Evolutionary conservation across 2,888 invertebrate species (phyloP), one percentile per base, ranked within the genome.

Genomic region (Hartigia nigra): DNA sequence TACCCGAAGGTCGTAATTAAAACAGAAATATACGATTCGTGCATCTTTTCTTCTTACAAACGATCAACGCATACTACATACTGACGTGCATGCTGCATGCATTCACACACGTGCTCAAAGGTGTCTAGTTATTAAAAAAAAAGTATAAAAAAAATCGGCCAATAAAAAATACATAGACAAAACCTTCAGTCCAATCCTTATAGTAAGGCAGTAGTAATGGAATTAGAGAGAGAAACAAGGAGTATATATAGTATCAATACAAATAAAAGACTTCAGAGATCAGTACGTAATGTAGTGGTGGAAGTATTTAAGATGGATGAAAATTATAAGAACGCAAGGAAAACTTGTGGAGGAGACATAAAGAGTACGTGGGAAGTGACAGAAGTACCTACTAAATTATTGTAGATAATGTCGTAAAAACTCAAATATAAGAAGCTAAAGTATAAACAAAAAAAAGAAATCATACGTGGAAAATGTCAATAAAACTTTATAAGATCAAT

Each of bases 101-200:
- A 78, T 81, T 78, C 76, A 79, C 80, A 82, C 74, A 77, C 84
- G 79, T 84, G 85, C 83, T 77, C 32, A 75, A 81, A 79, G 76
- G 81, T 79, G 74, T 81, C 81, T 82, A 83, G 74, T 79, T 77
- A 81, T 77, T 80, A 84, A 80, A 82, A 81, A 82, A 83, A 83
- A 83, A 82, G 77, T 75, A 80, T 77, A 84, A 80, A 81, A 84
- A 84, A 84, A 85, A 82, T 86, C 81, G 84, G 87, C 86, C 85
- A 88, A 87, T 86, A 83, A 87, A 88, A 87, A 85, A 85, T 87
- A 89, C 87, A 89, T 85, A 89, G 87, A 88, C 86, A 88, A 89
- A 90, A 88, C 87, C 88, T 90, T 89, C 88, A 88, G 88, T 91
- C 91, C 91, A 91, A 91, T 91, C 90, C 91, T 91, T 90, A 91